phyloP scores from a whole-genome alignment of 2,113 vertebrate genomes.

The Ceratotherium simum region DNA sequence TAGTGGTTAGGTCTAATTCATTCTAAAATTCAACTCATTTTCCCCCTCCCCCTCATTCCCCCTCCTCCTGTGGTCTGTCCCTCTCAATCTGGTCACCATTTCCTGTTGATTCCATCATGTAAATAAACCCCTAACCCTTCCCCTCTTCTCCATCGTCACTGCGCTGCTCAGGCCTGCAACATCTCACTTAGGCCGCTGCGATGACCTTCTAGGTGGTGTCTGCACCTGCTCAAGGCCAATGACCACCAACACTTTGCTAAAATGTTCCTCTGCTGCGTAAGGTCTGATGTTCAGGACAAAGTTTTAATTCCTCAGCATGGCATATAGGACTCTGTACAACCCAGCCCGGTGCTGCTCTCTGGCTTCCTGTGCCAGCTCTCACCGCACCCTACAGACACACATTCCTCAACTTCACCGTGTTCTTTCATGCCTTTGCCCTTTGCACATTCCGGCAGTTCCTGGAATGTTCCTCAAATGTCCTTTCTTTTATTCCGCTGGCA shows the following conservation, averaged over 20 bases:
- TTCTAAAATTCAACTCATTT: neutral
- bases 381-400: neutral
- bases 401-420: neutral
- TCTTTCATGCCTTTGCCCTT: neutral
- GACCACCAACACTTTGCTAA: neutral
- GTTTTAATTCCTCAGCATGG: neutral
- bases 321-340: neutral
- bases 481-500: conserved; percentile 15
- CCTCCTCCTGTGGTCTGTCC: neutral
- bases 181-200: neutral
- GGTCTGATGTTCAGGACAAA: neutral
- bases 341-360: neutral
- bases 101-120: neutral
- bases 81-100: neutral
- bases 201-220: neutral
- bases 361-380: neutral
- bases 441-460: neutral
- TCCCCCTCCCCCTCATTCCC: no score
- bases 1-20: neutral
- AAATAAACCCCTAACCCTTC: neutral
- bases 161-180: neutral
- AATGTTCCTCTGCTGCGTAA: neutral
- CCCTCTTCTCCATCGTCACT: neutral
- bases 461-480: neutral
- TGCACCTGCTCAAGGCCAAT: neutral